Evolutionary conservation across 2,888 invertebrate species (phyloP).

Genomic region (Aphidoletes aphidimyza): DNA sequence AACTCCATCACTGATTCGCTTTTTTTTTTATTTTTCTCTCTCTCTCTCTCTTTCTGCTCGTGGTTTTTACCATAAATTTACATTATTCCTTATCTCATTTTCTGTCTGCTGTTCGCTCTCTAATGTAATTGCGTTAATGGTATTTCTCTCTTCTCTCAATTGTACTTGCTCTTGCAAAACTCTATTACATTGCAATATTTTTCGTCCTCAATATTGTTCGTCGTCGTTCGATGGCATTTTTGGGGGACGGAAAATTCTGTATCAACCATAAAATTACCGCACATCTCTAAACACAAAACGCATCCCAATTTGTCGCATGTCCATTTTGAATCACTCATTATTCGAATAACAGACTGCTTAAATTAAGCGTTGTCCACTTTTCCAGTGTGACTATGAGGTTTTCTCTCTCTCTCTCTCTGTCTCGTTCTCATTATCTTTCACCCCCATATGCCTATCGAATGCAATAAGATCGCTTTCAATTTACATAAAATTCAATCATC

Average conservation of each 20-base stretch:
- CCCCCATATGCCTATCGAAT: background rate
- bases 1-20: background rate
- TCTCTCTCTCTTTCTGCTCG: background rate
- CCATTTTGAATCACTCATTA: no score
- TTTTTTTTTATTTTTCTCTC: background rate
- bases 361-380: no score
- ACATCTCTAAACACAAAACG: no score
- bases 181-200: background rate
- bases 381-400: no score
- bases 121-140: background rate
- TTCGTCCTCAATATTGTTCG: no score
- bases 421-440: no score
- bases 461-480: background rate
- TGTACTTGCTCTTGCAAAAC: background rate
- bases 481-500: constrained; percentile 21
- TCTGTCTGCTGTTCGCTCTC: background rate
- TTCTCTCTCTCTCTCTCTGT: no score
- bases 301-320: no score
- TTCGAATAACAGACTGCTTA: no score
- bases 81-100: background rate
- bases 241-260: no score
- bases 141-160: background rate
- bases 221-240: no score
- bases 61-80: background rate
- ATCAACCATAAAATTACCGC: no score